Evolutionary conservation across 1,140 invertebrate genomes (phyloP), one percentile per base, ranked within the genome.

Genomic region (Camponotus pennsylvanicus): DNA sequence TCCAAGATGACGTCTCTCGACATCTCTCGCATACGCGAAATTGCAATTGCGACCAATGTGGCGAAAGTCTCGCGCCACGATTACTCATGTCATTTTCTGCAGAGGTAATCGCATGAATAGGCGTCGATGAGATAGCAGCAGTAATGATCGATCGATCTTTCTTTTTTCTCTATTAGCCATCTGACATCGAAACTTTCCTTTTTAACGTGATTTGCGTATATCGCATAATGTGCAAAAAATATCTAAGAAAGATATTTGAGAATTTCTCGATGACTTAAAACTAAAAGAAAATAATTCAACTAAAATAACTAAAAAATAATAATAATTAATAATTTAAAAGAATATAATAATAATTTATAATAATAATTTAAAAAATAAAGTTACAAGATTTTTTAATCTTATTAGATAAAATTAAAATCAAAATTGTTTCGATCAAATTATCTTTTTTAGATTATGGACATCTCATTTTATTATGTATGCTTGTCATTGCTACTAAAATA

Each of bases 21-120:
- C 52, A 52, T 52, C 13, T 52, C 49, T 52, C 15, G 32, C 40
- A n/a, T 77, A 45, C 32, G 34, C 75, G 49, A 78, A 85, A 85
- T 78, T 66, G 73, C 82, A 52, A 77, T 55, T 21, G 59, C 34
- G 27, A 67, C 64, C 76, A 27, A 55, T 52, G 34, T 18, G 57
- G 86, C 76, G 84, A 88, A 88, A 88, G 86, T 88, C 37, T 4
- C 70, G 37, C 21, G 61, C 49, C 52, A 40, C 42, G 6, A 37
- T 52, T 52, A 55, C 6, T 67, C 66, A 5, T 7, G 34, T 34
- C 27, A 45, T 66, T 75, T 67, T 86, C 66, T 42, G 13, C 5
- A 8, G 18, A 13, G 21, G 7, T 73, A 73, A 83, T 73, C 40
- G 18, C 55, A n/a, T 18, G 13, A 1, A 7, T 67, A 69, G 45